Evolutionary conservation across 2,797 vertebrate species (phyloP), one percentile per base, ranked within the genome.

Genomic region (Delichon dasypus): DNA sequence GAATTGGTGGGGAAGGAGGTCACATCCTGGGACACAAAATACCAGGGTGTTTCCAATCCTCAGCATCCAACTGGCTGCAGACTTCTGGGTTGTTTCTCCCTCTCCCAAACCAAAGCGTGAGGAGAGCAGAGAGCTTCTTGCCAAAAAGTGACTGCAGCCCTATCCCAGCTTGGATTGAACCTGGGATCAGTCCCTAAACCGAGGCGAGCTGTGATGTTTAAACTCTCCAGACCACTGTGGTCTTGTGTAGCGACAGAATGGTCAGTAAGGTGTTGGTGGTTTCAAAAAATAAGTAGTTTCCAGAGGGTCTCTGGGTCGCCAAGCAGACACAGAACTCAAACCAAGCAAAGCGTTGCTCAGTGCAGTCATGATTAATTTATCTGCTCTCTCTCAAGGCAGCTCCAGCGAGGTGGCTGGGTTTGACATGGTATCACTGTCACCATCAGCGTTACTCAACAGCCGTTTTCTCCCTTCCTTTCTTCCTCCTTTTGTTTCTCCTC

Each of bases 401-500:
- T 84, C 68, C 91, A 88, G 66, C 7, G 3, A 82, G 65, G 72
- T 96, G 89, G 70, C 94, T 95, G 86, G 81, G 91, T 96, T 94
- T 93, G 86, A 50, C 75, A 0, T 75, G 65, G 27, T 76, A 5
- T 34, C 13, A 7, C 44, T 79, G 83, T 88, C 92, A 62, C 75
- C 60, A 5, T 81, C 89, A 72, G 84, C 4, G 2, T 95, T 93
- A 96, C 96, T 98, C 93, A 98, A 89, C 95, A 81, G 88, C 58
- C 25, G 0, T 95, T 96, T 96, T 95, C 88, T 92, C 93, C 94
- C 91, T 95, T 94, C 96, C 94, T 95, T 93, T 95, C 88, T 90
- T 94, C 92, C 94, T 96, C 84, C 94, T 95, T 93, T 92, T 75
- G 95, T 90, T 96, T 85, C 91, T 97, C 67, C 85, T 95, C 95